phyloP scores from a whole-genome alignment of 2,113 vertebrate genomes.

The Paraplagusia blochii region DNA sequence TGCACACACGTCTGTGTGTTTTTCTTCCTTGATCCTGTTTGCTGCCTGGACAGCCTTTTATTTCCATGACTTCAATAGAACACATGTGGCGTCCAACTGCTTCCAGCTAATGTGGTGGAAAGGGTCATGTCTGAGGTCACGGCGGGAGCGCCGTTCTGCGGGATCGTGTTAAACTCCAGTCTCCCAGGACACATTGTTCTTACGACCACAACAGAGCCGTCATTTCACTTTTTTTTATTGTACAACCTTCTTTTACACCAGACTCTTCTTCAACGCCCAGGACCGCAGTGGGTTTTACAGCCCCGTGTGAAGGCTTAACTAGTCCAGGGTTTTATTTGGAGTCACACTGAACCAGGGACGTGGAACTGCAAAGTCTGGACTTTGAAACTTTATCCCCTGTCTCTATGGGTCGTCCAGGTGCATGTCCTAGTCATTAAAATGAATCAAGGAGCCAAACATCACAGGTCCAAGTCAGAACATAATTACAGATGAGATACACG shows the following conservation, averaged over 20 bases:
- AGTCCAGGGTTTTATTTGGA: slow-evolving; percentile 14
- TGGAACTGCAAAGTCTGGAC: slow-evolving; percentile 3
- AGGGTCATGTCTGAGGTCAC: slow-evolving; percentile 34
- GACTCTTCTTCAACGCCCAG: slow-evolving; percentile 25
- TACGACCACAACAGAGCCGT: slow-evolving; percentile 47
- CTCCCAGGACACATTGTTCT: slow-evolving; percentile 51
- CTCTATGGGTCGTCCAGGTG: background rate
- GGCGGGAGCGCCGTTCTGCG: slow-evolving; percentile 14
- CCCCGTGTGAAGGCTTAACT: slow-evolving; percentile 1
- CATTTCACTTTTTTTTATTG: slow-evolving; percentile 29
- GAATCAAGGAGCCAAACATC: background rate
- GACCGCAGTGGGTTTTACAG: slow-evolving; percentile 25
- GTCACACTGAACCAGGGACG: slow-evolving; percentile 13
- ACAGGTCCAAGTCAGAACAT: too few relatives aligned
- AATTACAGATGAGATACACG: too few relatives aligned
- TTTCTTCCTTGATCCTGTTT: slow-evolving; percentile 17
- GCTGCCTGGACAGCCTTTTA: background rate
- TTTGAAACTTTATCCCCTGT: slow-evolving; percentile 2
- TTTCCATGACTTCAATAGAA: slow-evolving; percentile 27
- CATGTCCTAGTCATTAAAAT: too few relatives aligned
- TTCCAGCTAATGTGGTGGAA: slow-evolving; percentile 35
- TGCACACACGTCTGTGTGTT: slow-evolving; percentile 1
- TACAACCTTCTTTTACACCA: slow-evolving; percentile 24
- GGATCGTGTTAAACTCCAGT: slow-evolving; percentile 35
- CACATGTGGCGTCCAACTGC: slow-evolving; percentile 29